A percentile compares a stretch with the other conserved stretches of the same genome.
Evolutionary conservation across 2,797 vertebrate species (phyloP).

Genomic region (Thaleichthys pacificus): DNA sequence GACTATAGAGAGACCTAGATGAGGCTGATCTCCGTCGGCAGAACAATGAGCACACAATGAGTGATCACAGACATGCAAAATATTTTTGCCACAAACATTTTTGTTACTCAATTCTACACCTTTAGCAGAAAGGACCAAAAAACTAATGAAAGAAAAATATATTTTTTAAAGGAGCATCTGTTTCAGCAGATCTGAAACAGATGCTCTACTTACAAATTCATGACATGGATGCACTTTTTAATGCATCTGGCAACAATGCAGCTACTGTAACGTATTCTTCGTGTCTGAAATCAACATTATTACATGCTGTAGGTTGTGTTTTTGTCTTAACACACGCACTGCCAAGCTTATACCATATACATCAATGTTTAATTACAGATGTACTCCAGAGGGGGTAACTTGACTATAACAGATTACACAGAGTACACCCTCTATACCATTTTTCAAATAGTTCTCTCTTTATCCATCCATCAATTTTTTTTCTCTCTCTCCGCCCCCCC

Average conservation of each 20-base stretch:
- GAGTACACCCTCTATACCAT: conserved; percentile 17
- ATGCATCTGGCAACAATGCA: no score
- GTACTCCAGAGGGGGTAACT: conserved; percentile 37
- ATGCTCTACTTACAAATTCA: no score
- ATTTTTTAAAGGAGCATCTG: neutral
- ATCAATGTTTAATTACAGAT: conserved; percentile 13
- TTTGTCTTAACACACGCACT: no score
- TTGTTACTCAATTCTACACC: neutral
- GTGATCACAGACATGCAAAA: neutral
- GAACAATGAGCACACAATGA: conserved; percentile 4
- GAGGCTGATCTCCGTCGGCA: conserved; percentile 26
- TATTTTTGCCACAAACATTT: neutral
- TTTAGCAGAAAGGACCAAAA: neutral
- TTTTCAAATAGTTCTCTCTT: neutral
- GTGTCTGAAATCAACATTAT: no score
- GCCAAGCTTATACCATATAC: neutral
- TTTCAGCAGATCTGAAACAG: no score
- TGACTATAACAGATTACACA: conserved; percentile 40
- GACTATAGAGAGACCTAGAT: conserved; percentile 41
- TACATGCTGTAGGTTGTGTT: no score
- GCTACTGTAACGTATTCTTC: no score
- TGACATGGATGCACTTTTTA: no score
- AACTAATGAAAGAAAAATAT: neutral
- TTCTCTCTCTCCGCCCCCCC: neutral
- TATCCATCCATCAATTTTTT: conserved; percentile 1